Conservation (phyloP, 2,797 vertebrate genomes). For the Hipposideros larvatus region DNA sequence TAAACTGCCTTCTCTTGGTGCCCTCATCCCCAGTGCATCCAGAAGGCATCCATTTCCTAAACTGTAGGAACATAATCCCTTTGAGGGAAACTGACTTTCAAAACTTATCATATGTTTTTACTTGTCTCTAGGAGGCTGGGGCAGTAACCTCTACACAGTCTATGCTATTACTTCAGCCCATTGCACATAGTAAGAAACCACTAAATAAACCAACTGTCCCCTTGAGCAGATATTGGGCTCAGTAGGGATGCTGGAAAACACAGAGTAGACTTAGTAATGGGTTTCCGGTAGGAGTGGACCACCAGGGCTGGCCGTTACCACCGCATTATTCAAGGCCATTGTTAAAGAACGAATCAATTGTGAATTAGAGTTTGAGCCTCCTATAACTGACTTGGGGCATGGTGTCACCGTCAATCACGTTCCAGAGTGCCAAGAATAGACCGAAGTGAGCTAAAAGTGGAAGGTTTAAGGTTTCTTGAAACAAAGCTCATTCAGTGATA, state of each 20-base stretch:
- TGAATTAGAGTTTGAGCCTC: conserved; percentile 47
- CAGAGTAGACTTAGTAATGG: conserved; percentile 6
- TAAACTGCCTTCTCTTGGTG: not conserved
- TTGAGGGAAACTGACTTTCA: not conserved
- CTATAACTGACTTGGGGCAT: not conserved
- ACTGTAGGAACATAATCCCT: not conserved
- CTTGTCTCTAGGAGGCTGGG: not conserved
- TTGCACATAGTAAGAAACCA: not conserved
- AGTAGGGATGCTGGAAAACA: not conserved
- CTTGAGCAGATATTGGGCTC: not conserved
- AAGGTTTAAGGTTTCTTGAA: conserved; percentile 78
- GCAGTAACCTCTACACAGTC: not conserved
- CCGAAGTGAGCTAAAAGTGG: conserved; percentile 18
- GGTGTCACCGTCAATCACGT: conserved; percentile 51
- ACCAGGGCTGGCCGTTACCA: conserved; percentile 62
- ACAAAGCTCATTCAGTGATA: conserved; percentile 63
- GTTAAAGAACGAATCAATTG: conserved; percentile 58
- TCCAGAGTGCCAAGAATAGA: conserved; percentile 52
- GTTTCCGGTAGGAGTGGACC: conserved; percentile 66
- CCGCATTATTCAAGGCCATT: conserved; percentile 26
- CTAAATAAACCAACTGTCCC: not conserved
- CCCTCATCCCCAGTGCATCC: not conserved
- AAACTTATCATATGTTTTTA: not conserved
- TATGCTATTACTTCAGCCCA: not conserved
- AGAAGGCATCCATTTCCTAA: not conserved